These are phyloP conservation scores for Styela clava DNA, from an alignment of 23 tunicate genomes.

Conservation along the genomic window DNA sequence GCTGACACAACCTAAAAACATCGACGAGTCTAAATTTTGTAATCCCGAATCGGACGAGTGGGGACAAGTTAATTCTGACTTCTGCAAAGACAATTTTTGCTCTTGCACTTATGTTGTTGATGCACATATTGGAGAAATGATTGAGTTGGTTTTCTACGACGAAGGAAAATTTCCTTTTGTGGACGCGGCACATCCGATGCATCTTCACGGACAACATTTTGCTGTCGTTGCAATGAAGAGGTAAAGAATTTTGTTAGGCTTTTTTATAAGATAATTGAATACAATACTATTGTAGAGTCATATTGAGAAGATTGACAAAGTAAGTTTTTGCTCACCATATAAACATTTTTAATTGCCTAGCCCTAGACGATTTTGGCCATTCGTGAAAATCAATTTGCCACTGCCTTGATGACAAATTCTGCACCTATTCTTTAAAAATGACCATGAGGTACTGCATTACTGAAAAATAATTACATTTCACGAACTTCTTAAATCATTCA, in stretches of 20 bases:
- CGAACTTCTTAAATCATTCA: too few species aligned
- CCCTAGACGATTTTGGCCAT: too few species aligned
- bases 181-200: slow-evolving; percentile 94
- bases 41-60: slow-evolving; percentile 21
- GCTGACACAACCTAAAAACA: slow-evolving; percentile 51
- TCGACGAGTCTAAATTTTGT: slow-evolving; percentile 38
- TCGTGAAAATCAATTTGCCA: too few species aligned
- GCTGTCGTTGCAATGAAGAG: slow-evolving; percentile 90
- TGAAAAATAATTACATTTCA: too few species aligned
- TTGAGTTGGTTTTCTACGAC: slow-evolving; percentile 82
- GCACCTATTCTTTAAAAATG: too few species aligned
- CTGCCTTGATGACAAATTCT: too few species aligned
- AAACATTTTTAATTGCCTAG: not conserved
- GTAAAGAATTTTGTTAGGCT: too few species aligned
- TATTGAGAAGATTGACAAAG: too few species aligned
- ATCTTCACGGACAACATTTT: slow-evolving; percentile 90
- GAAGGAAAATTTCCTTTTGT: slow-evolving; percentile 73
- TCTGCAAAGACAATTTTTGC: slow-evolving; percentile 30
- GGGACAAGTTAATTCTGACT: not conserved
- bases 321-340: too few species aligned
- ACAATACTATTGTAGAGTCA: too few species aligned
- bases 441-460: too few species aligned
- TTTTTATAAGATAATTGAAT: too few species aligned
- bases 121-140: slow-evolving; percentile 26
- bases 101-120: slow-evolving; percentile 52